Base-by-base conservation (phyloP, 1,140 invertebrate genomes). In the Nasonia giraulti region DNA sequence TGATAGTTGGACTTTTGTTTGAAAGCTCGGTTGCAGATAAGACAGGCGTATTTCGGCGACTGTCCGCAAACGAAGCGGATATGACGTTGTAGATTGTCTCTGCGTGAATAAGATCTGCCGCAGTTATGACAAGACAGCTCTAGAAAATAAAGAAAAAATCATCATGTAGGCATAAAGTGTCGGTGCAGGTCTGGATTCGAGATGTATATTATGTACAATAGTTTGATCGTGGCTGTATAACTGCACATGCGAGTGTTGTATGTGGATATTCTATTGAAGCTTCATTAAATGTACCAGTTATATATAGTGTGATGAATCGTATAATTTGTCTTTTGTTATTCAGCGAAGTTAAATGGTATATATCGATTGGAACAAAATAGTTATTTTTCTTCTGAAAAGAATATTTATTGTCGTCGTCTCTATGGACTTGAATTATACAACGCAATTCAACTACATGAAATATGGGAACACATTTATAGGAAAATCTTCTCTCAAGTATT, bases 1-100 rank as follows among this genome's bases (percentile, higher is more conserved):
- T 87, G 85, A 73, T 87, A 88, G 80, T 88, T 88, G 4, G 87
- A 88, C 37, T 87, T 87, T 74, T 88, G 88, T 73, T 88, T 88
- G 82, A 89, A 89, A 0, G 88, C 85, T 73, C 88, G 87, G 17
- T 86, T 80, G 80, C 95, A 95, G 87, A 94, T 91, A 37, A 90
- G 91, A 88, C 95, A 95, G 85, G 93, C 89, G 82, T 94, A 94
- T 33, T 93, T 92, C 0, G 95, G 94, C n/a, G 89, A 87, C 40
- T 90, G 79, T 1, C 88, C 88, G 55, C 89, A 89, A 12, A 87
- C 85, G 76, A 85, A 86, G 85, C 87, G 87, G 14, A 87, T 76
- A 55, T 90, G 89, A 27, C 87, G 82, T 8, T 74, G 37, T 66
- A 89, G 84, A 84, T 87, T 88, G 20, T 86, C 85, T n/a, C 69